phyloP scores from a whole-genome alignment of 2,888 invertebrate genomes.

The Parnassius mnemosyne region DNA sequence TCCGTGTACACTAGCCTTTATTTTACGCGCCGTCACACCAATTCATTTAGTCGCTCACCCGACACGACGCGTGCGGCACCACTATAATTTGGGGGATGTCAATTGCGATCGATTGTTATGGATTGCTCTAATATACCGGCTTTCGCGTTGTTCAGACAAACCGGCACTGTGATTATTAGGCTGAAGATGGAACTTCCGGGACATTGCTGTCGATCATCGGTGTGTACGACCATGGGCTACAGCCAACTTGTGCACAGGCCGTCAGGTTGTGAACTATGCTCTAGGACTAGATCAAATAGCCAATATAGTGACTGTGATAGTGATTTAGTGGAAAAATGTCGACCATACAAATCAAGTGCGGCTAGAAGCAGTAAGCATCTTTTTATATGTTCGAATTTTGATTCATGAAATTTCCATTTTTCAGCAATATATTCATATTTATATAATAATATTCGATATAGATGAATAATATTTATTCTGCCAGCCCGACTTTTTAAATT shows the following conservation, averaged over 20 bases:
- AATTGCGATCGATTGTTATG: conserved; percentile 62
- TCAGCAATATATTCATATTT: conserved; percentile 18
- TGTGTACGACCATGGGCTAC: conserved; percentile 40
- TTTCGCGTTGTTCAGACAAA: conserved; percentile 62
- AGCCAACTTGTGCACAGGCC: conserved; percentile 46
- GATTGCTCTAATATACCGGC: conserved; percentile 64
- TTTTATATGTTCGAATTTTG: conserved; percentile 32
- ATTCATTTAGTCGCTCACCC: conserved; percentile 73
- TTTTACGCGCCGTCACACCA: conserved; percentile 68
- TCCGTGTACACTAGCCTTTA: conserved; percentile 60
- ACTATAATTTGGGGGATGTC: conserved; percentile 66
- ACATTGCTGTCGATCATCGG: conserved; percentile 41
- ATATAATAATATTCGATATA: not conserved
- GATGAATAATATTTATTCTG: no score
- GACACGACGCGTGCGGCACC: conserved; percentile 71
- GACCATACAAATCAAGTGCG: conserved; percentile 60
- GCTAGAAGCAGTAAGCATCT: conserved; percentile 71
- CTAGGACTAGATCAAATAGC: conserved; percentile 68
- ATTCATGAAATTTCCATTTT: conserved; percentile 37
- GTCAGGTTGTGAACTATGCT: conserved; percentile 66
- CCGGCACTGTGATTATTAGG: conserved; percentile 68
- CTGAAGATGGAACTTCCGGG: conserved; percentile 58
- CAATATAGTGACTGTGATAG: conserved; percentile 76
- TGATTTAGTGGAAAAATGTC: conserved; percentile 62
- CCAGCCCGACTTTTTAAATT: no score